phyloP scores from a whole-genome alignment of 2,797 vertebrate species.

The Aeoliscus strigatus region DNA sequence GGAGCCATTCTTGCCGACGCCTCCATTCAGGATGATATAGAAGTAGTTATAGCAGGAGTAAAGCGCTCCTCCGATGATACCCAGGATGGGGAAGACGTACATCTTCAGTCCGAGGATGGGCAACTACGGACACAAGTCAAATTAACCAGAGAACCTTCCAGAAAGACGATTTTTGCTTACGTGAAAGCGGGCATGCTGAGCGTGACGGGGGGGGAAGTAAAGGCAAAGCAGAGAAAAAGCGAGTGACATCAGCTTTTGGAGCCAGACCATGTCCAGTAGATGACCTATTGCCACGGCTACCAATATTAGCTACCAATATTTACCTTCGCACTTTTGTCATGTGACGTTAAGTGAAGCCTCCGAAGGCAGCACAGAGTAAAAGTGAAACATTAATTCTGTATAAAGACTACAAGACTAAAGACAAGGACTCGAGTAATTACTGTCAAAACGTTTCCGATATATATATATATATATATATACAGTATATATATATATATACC shows the following conservation, averaged over 20 bases:
- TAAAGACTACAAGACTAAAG: conserved; percentile 54
- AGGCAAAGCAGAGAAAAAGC: conserved; percentile 57
- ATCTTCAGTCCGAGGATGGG: conserved; percentile 82
- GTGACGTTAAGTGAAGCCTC: conserved; percentile 81
- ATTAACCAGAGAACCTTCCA: not conserved
- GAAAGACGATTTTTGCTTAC: conserved; percentile 12
- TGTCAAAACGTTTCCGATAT: no score
- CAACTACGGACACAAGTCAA: conserved; percentile 71
- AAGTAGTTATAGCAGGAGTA: conserved; percentile 94
- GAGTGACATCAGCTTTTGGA: conserved; percentile 62
- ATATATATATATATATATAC: no score
- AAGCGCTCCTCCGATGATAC: conserved; percentile 84
- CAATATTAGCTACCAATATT: conserved; percentile 80
- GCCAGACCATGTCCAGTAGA: conserved; percentile 64
- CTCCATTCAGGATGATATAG: conserved; percentile 89
- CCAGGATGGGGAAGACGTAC: conserved; percentile 82
- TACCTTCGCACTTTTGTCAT: conserved; percentile 82
- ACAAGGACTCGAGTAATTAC: conserved; percentile 20
- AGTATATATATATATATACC: no score
- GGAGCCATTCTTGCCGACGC: conserved; percentile 96
- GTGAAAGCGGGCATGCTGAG: conserved; percentile 63
- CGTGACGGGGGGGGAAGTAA: conserved; percentile 58
- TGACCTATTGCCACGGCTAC: conserved; percentile 66
- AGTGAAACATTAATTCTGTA: conserved; percentile 74
- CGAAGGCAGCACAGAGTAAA: conserved; percentile 84